A percentile compares a stretch with the other conserved stretches of the same genome.
These are phyloP conservation scores for Bambusicola thoracicus DNA, from an alignment of 2,113 vertebrate species.

Conservation along the genomic window DNA sequence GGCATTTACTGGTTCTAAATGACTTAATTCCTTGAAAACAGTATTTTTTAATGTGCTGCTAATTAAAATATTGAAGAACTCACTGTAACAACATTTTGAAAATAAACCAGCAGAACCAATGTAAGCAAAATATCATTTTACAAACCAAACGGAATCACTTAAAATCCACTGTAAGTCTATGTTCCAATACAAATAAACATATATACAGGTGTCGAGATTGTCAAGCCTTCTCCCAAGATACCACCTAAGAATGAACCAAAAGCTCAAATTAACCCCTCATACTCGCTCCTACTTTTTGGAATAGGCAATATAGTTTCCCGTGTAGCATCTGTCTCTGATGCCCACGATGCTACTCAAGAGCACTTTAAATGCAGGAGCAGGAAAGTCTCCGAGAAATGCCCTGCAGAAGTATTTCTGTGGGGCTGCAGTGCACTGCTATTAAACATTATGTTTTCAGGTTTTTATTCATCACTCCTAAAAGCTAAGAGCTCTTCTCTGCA, in stretches of 20 bases:
- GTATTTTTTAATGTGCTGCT: slow-evolving; percentile 63
- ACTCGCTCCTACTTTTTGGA: neutral
- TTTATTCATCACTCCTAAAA: neutral
- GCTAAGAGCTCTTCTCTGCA: neutral
- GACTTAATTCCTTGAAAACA: slow-evolving; percentile 65
- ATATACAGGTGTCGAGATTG: slow-evolving; percentile 57
- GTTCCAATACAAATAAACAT: slow-evolving; percentile 64
- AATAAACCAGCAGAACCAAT: slow-evolving; percentile 53
- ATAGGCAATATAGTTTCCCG: neutral
- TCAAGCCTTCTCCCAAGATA: slow-evolving; percentile 31
- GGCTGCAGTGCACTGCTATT: neutral
- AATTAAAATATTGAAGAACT: slow-evolving; percentile 70
- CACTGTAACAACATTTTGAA: slow-evolving; percentile 66
- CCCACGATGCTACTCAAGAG: neutral
- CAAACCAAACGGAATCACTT: slow-evolving; percentile 56
- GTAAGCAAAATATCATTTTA: slow-evolving; percentile 65
- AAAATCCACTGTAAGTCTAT: slow-evolving; percentile 52
- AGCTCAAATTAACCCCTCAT: slow-evolving; percentile 48
- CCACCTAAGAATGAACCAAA: slow-evolving; percentile 24
- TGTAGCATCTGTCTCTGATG: neutral
- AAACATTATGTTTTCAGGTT: neutral
- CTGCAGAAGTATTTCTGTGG: neutral
- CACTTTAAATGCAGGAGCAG: neutral
- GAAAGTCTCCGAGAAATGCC: neutral
- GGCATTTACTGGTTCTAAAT: slow-evolving; percentile 54